A percentile compares a stretch with the other conserved stretches of the same genome.
phyloP scores from a whole-genome alignment of 2,888 invertebrate species.

The Azorinus chamasolen region DNA sequence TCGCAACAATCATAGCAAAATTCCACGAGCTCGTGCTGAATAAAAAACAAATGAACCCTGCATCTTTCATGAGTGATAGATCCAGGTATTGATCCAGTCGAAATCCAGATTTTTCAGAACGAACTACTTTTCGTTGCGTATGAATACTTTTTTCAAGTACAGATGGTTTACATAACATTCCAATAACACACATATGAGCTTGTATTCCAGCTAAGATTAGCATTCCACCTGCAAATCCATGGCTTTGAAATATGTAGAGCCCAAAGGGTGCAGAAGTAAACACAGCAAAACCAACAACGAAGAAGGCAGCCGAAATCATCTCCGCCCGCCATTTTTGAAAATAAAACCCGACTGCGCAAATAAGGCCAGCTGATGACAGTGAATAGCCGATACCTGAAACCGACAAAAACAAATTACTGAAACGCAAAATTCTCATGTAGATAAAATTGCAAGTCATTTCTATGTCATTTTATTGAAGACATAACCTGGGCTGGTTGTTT shows the following conservation, averaged over 20 bases:
- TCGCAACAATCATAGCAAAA: constrained; percentile 42
- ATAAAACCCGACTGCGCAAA: constrained; percentile 60
- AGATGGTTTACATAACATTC: constrained; percentile 57
- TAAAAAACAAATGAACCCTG: constrained; percentile 44
- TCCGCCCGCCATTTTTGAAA: constrained; percentile 54
- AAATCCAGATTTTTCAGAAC: background rate
- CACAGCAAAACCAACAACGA: constrained; percentile 61
- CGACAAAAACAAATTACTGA: too few species aligned
- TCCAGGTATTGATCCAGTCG: constrained; percentile 39
- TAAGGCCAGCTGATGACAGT: constrained; percentile 43
- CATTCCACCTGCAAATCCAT: constrained; percentile 59
- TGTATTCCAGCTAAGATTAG: constrained; percentile 48
- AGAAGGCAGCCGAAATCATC: constrained; percentile 37
- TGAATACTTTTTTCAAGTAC: constrained; percentile 37
- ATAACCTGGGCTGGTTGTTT: too few species aligned
- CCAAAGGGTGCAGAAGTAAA: constrained; percentile 61
- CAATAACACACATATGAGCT: constrained; percentile 58
- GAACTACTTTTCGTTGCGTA: background rate
- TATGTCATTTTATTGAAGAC: too few species aligned
- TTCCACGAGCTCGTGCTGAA: constrained; percentile 52
- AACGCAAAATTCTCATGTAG: too few species aligned
- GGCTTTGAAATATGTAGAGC: constrained; percentile 34
- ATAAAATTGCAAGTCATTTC: too few species aligned
- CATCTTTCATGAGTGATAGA: constrained; percentile 34
- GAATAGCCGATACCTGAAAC: constrained; percentile 67